These are phyloP conservation scores for Cheilosia soror DNA, from an alignment of 2,888 invertebrate species.

Conservation along the genomic window DNA sequence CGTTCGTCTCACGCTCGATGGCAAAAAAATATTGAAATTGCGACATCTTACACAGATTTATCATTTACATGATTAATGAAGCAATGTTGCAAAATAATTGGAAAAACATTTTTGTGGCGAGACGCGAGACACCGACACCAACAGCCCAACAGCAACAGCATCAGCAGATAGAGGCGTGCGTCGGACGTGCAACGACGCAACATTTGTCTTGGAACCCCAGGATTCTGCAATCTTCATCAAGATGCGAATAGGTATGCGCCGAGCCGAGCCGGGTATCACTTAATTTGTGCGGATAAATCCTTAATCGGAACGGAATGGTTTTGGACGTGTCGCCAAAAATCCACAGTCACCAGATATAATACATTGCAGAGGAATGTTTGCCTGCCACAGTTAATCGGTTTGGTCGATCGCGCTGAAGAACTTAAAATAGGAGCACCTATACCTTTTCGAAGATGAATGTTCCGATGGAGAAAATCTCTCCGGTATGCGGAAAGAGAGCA, in stretches of 20 bases:
- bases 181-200: slow-evolving; percentile 8
- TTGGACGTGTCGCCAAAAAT: slow-evolving; percentile 34
- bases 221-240: slow-evolving; percentile 65
- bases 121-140: slow-evolving; percentile 54
- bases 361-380: slow-evolving; percentile 26
- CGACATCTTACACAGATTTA: slow-evolving; percentile 78
- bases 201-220: slow-evolving; percentile 52
- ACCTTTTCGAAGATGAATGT: slow-evolving; percentile 34
- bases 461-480: slow-evolving; percentile 11
- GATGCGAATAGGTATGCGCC: slow-evolving; percentile 31
- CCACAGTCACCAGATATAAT: slow-evolving; percentile 5
- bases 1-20: slow-evolving; percentile 8
- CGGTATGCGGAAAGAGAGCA: slow-evolving; percentile 72
- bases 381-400: slow-evolving; percentile 30
- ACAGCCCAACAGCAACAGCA: neutral
- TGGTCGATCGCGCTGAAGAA: slow-evolving; percentile 38
- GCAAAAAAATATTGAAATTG: slow-evolving; percentile 41
- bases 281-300: slow-evolving; percentile 51
- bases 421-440: slow-evolving; percentile 60
- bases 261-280: slow-evolving; percentile 17
- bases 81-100: slow-evolving; percentile 80
- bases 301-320: slow-evolving; percentile 36
- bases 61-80: slow-evolving; percentile 81
- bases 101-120: slow-evolving; percentile 78
- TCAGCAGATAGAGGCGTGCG: slow-evolving; percentile 1